Evolutionary conservation across 2,888 invertebrate genomes (phyloP).

Genomic region (Lordiphosa fenestrarum): DNA sequence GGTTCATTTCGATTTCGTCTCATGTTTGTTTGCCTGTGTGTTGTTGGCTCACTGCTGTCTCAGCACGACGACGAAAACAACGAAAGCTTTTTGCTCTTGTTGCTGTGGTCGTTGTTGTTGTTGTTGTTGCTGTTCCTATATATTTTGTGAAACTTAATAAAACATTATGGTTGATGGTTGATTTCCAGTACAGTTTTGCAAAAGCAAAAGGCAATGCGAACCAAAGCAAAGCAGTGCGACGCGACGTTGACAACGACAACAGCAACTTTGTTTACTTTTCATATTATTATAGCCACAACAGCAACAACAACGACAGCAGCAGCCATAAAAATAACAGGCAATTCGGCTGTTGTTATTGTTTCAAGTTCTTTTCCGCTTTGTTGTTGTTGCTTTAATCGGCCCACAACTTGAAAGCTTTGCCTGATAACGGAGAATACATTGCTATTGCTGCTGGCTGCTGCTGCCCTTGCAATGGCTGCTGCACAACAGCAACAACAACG

Average conservation of each 20-base stretch:
- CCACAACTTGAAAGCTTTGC: conserved; percentile 21
- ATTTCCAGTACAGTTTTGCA: conserved; percentile 50
- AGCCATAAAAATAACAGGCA: conserved; percentile 49
- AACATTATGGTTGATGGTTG: conserved; percentile 43
- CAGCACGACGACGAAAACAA: conserved; percentile 23
- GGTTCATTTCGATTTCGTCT: conserved; percentile 9
- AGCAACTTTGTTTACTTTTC: conserved; percentile 56
- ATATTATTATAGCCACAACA: conserved; percentile 43
- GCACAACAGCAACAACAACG: conserved; percentile 6
- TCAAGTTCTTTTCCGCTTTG: conserved; percentile 38
- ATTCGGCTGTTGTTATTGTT: conserved; percentile 37
- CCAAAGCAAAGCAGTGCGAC: not conserved
- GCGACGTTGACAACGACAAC: conserved; percentile 21
- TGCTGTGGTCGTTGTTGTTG: conserved; percentile 13
- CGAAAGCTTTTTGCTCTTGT: conserved; percentile 30
- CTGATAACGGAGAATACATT: conserved; percentile 27
- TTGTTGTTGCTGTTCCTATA: conserved; percentile 36
- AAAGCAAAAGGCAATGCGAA: conserved; percentile 7
- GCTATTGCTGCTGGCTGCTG: not conserved
- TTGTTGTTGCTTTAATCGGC: conserved; percentile 12
- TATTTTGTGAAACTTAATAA: conserved; percentile 57
- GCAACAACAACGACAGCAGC: conserved; percentile 27
- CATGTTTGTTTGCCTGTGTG: conserved; percentile 14
- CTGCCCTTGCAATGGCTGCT: conserved; percentile 4
- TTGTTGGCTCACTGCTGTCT: conserved; percentile 21